Evolutionary conservation across 2,113 vertebrate genomes (phyloP), one percentile per base, ranked within the genome.

Genomic region (Laticauda laticaudata): DNA sequence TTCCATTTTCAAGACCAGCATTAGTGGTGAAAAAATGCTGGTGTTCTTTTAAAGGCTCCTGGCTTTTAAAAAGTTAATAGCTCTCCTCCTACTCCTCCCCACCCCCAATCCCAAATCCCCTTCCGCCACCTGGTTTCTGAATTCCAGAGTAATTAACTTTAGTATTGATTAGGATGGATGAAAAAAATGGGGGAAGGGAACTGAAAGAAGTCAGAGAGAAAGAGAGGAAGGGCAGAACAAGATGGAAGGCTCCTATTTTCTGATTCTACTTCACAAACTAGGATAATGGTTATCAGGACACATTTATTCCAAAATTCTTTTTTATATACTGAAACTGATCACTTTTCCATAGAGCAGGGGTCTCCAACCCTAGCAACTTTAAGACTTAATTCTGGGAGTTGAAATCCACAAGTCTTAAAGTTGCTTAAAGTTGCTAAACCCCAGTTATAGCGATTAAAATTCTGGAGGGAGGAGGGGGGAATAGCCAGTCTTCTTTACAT

Each of bases 81-180:
- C 56, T 2, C 2, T 86, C 23, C 57, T 21, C 15, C 14, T 21
- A 21, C 55, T 43, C 26, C 18, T 29, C 89, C 23, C 34, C 23
- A 23, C 23, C 61, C 56, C 21, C 20, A 57, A n/a, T 64, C 24
- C 23, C 61, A 24, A 75, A 92, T 89, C 92, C 61, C 61, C 39
- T 81, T 56, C 86, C 9, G 56, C 92, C 92, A 93, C 90, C 88
- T 90, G 92, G 89, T 34, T 86, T 91, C 89, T 75, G 59, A 91
- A 88, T 88, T 64, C 92, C 92, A 90, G 57, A 75, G 89, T 93
- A 93, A 91, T 93, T 93, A 91, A 93, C 90, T 55, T 88, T 88
- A 93, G 61, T 45, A 59, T 93, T 88, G 39, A 91, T 93, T 91
- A 81, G 20, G 51, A 59, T 54, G 57, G 57, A 45, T 61, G 81